Base-by-base conservation (phyloP, 2,888 invertebrate species). In the Agelastica alni region DNA sequence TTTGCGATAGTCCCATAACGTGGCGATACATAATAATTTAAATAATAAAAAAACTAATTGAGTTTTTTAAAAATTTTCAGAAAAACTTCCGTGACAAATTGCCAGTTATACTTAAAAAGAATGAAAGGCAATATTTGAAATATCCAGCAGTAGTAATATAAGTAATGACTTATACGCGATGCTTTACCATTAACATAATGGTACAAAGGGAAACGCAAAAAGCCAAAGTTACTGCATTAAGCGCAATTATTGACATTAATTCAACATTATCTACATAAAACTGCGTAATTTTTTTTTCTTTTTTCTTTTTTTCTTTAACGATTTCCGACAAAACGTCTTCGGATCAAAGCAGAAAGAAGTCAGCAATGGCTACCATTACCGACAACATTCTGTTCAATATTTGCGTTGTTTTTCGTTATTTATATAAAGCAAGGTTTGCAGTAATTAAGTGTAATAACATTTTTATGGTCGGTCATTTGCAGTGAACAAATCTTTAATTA, bases 371-470 rank as follows among this genome's bases (percentile, higher is more conserved):
- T 39, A 31, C 59, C 61, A 58, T 64, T 63, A 64, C 62, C n/a
- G 62, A 59, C 64, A 47, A 46, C 65, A 69, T 69, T 68, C 66
- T 59, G 60, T 46, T 53, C 54, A 58, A 59, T 56, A 58, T 56
- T 65, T 56, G 42, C 51, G 56, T 54, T 59, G 62, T 65, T 65
- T 64, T 68, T 67, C 66, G 64, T 67, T 68, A 68, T 70, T 69
- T 70, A 70, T 69, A 67, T 65, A 56, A 64, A 65, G 56, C 60
- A 60, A 63, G 65, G 61, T 70, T 71, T 68, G 58, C 61, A 62
- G 69, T 70, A 71, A 71, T 71, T 71, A 71, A 69, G 69, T 66
- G 71, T 62, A 68, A 71, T 71, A 71, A 70, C 69, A 71, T 69
- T 71, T 70, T 70, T 70, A 71, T 70, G 62, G 63, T 60, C 61